phyloP scores from a whole-genome alignment of 1,140 invertebrate genomes.

The Leptinotarsa defecta region DNA sequence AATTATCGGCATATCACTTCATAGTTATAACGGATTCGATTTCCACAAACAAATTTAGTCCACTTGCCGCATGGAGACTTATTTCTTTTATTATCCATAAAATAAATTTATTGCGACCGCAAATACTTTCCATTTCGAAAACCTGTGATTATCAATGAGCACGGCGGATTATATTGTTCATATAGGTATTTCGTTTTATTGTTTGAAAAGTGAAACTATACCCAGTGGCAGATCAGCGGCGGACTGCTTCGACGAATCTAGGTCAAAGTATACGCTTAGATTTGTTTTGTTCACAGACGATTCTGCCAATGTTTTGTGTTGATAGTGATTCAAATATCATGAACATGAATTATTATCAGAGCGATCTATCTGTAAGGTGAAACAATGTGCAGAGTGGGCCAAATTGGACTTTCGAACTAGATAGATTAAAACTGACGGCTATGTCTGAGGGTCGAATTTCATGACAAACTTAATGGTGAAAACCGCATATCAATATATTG shows the following conservation, averaged over 20 bases:
- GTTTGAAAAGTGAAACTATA: not conserved
- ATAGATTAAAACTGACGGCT: too few species aligned
- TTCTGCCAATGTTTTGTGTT: too few species aligned
- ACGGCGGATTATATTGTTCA: not conserved
- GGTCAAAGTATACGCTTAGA: not conserved
- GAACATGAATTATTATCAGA: too few species aligned
- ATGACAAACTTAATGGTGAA: too few species aligned
- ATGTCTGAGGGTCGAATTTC: too few species aligned
- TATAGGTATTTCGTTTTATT: conserved; percentile 2
- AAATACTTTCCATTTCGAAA: conserved; percentile 6
- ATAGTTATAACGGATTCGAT: not conserved
- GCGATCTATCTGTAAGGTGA: too few species aligned
- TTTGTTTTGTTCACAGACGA: too few species aligned
- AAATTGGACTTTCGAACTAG: too few species aligned
- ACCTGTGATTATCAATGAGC: not conserved
- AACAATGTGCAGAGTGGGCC: too few species aligned
- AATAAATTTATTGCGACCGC: not conserved
- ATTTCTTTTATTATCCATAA: not conserved
- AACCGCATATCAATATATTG: too few species aligned
- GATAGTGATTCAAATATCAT: too few species aligned
- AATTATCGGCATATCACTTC: not conserved
- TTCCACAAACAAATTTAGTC: not conserved
- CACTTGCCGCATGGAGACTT: not conserved
- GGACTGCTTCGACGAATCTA: not conserved
- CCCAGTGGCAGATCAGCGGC: not conserved